Base-by-base conservation (phyloP, 2,797 vertebrate species). In the Hafferia zeledoni region DNA sequence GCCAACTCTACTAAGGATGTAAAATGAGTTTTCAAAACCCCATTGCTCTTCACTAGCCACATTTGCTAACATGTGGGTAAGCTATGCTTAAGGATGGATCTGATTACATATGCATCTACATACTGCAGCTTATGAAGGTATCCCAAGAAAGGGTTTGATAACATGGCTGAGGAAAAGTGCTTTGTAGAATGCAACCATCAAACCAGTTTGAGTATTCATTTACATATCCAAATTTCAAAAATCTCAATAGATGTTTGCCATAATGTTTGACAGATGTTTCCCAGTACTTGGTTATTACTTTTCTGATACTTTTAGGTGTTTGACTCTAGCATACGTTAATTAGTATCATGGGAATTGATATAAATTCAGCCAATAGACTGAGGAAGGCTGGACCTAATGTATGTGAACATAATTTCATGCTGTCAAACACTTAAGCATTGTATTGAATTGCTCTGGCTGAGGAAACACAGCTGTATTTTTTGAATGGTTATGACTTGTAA, bases 51-150 rank as follows among this genome's bases (percentile, higher is more conserved):
- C 46, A 22, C n/a, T 75, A 37, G 30, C 23, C 18, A 4, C 19
- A 43, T 78, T 61, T 84, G 52, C 49, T 94, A 28, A 20, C 9
- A 6, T 46, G 8, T 28, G 10, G 80, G 24, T 90, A 56, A 60
- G n/a, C 55, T 46, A 15, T 9, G 2, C 13, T 25, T 18, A 35
- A 57, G 35, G 17, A 20, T 70, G 12, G 35, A 46, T 80, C 41
- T 8, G 6, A 10, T 78, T 39, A n/a, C 1, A 1, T 43, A 39
- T 49, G 6, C 1, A 0, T 68, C 12, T 35, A 18, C 6, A 4
- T 61, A 15, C n/a, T 41, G 7, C 22, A 64, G 19, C 35, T 41
- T 50, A 17, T 64, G n/a, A 71, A 88, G 37, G 10, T 50, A 47
- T 31, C 18, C 30, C 13, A 64, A 61, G 37, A 83, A 17, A 35